phyloP scores from a whole-genome alignment of 1,140 invertebrate genomes.

The Brachionus koreanus region DNA sequence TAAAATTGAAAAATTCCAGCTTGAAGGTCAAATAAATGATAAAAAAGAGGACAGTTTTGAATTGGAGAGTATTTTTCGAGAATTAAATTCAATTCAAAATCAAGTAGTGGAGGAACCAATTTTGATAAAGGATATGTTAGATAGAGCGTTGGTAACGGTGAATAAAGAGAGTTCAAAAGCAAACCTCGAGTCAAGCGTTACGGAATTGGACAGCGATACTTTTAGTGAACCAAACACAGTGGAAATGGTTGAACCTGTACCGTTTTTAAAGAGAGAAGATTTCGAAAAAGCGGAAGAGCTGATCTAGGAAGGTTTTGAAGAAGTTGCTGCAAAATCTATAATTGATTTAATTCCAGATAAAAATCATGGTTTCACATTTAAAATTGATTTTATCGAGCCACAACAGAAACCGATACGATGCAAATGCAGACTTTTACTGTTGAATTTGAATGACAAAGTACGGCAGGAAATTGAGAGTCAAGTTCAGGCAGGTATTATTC shows the following conservation, averaged over 20 bases:
- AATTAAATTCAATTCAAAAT: not conserved
- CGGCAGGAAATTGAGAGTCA: not conserved
- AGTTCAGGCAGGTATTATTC: constrained; percentile 41
- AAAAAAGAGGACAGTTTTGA: not conserved
- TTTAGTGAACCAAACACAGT: not conserved
- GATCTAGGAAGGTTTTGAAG: not conserved
- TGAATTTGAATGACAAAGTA: not conserved
- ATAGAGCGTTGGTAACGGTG: not conserved
- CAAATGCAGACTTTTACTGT: not conserved
- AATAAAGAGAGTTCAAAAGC: not conserved
- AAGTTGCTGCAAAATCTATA: not conserved
- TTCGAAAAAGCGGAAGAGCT: not conserved
- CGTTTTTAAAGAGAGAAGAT: not conserved
- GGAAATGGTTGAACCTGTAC: not conserved
- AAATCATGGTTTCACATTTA: constrained; percentile 14
- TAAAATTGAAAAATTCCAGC: not conserved
- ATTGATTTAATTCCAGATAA: not conserved
- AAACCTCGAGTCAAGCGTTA: not conserved
- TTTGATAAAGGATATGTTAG: not conserved
- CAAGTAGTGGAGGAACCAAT: not conserved
- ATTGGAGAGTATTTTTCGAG: not conserved
- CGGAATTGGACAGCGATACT: not conserved
- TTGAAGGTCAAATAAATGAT: not conserved
- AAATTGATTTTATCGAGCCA: constrained; percentile 4
- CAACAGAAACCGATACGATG: constrained; percentile 5